These are phyloP conservation scores for Hemithea aestivaria DNA, from an alignment of 2,888 invertebrate genomes.

Conservation along the genomic window DNA sequence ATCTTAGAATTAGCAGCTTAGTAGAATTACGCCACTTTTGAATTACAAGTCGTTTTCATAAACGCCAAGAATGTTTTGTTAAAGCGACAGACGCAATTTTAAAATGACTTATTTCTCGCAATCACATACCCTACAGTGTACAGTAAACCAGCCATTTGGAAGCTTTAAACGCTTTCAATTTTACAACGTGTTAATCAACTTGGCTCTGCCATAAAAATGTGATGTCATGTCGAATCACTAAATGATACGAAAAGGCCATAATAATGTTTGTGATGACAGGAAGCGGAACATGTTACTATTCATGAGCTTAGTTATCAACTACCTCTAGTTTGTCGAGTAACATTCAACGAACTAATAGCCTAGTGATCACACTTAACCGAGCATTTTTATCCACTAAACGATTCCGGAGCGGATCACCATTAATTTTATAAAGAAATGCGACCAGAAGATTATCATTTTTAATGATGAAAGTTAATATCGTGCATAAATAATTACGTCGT, in stretches of 20 bases:
- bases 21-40: too few relatives aligned
- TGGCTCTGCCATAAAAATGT: constrained; percentile 1
- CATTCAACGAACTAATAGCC: constrained; percentile 8
- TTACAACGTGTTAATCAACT: background rate
- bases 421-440: too few relatives aligned
- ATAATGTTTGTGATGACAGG: constrained; percentile 9
- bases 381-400: constrained; percentile 12
- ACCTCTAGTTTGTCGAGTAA: constrained; percentile 11
- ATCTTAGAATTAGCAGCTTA: constrained; percentile 11
- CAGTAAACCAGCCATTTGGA: constrained; percentile 4
- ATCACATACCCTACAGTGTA: constrained; percentile 4
- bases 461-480: constrained; percentile 22
- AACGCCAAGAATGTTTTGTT: too few relatives aligned
- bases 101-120: too few relatives aligned
- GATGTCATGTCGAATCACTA: constrained; percentile 9
- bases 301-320: constrained; percentile 11
- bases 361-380: constrained; percentile 13
- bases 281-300: constrained; percentile 15
- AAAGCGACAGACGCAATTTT: too few relatives aligned
- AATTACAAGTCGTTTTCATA: too few relatives aligned
- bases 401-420: constrained; percentile 13
- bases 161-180: constrained; percentile 5
- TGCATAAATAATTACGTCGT: constrained; percentile 20
- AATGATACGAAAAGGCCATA: constrained; percentile 6
- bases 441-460: too few relatives aligned